Conservation (phyloP, 2,113 vertebrate genomes). For the Pomatostomus ruficeps region DNA sequence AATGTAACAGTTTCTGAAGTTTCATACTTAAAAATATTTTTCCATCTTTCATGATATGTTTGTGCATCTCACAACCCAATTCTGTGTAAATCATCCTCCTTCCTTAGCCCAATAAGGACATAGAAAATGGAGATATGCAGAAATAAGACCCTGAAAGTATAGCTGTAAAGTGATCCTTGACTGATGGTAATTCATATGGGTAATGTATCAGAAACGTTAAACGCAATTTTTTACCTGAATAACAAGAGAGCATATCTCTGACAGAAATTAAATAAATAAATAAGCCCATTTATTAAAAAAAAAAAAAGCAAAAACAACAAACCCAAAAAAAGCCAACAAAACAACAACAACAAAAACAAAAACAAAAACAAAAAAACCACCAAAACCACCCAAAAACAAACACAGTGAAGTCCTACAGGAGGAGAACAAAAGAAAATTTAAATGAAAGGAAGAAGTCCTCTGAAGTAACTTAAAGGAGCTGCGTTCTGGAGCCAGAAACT, state of each 20-base stretch:
- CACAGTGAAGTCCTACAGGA: not conserved
- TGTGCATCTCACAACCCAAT: not conserved
- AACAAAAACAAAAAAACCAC: too few species aligned
- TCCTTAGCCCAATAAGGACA: not conserved
- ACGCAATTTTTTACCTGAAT: not conserved
- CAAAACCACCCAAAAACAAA: rapidly evolving
- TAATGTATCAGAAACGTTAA: not conserved
- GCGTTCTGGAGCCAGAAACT: not conserved
- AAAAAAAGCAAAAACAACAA: not conserved
- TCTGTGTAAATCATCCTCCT: not conserved
- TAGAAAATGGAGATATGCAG: not conserved
- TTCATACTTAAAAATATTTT: not conserved
- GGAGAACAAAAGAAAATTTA: not conserved
- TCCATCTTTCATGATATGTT: not conserved
- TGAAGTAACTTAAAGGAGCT: not conserved
- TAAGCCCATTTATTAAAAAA: not conserved
- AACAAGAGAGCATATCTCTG: not conserved
- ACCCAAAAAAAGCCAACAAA: too few species aligned
- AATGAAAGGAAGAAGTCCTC: not conserved
- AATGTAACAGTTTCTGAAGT: not conserved
- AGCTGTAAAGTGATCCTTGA: not conserved
- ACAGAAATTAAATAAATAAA: not conserved
- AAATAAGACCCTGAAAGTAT: not conserved
- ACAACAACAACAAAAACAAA: not conserved
- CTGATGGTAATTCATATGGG: not conserved